phyloP scores from a whole-genome alignment of 2,113 vertebrate genomes.

The Beaufortia kweichowensis region DNA sequence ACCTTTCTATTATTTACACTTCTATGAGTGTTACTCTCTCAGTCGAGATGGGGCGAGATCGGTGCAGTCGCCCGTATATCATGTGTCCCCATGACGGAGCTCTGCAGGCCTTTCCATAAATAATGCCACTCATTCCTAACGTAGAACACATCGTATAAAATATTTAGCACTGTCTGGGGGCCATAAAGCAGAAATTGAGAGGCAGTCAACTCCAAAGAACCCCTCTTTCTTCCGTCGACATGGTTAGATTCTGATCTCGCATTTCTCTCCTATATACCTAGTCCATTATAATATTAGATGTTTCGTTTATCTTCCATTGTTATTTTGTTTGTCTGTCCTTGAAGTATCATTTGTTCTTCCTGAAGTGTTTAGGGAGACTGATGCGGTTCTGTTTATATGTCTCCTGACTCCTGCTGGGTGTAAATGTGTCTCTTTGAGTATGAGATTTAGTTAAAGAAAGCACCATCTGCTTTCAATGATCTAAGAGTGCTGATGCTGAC shows the following conservation, averaged over 20 bases:
- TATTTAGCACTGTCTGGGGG: constrained; percentile 65
- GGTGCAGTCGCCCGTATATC: constrained; percentile 57
- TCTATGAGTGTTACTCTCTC: constrained; percentile 27
- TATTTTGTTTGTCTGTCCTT: constrained; percentile 20
- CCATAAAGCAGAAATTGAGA: constrained; percentile 47
- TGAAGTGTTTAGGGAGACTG: neutral
- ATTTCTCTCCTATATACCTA: neutral
- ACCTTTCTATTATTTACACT: constrained; percentile 48
- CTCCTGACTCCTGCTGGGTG: constrained; percentile 38
- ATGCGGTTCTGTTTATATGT: neutral
- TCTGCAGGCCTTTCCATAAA: constrained; percentile 64
- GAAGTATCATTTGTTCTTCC: constrained; percentile 18
- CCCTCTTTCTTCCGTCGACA: constrained; percentile 37
- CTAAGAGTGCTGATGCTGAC: neutral
- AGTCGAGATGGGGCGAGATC: constrained; percentile 18
- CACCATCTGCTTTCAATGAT: constrained; percentile 31
- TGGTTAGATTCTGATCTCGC: constrained; percentile 1
- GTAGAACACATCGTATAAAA: constrained; percentile 63
- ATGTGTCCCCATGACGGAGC: constrained; percentile 55
- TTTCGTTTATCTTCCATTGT: neutral
- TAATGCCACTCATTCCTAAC: constrained; percentile 52
- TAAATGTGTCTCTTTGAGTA: constrained; percentile 25
- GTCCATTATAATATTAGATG: neutral
- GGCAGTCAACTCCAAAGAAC: constrained; percentile 40
- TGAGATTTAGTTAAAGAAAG: constrained; percentile 12